A percentile compares a stretch with the other conserved stretches of the same genome.
Evolutionary conservation across 2,797 vertebrate genomes (phyloP).

Genomic region (Manis javanica): DNA sequence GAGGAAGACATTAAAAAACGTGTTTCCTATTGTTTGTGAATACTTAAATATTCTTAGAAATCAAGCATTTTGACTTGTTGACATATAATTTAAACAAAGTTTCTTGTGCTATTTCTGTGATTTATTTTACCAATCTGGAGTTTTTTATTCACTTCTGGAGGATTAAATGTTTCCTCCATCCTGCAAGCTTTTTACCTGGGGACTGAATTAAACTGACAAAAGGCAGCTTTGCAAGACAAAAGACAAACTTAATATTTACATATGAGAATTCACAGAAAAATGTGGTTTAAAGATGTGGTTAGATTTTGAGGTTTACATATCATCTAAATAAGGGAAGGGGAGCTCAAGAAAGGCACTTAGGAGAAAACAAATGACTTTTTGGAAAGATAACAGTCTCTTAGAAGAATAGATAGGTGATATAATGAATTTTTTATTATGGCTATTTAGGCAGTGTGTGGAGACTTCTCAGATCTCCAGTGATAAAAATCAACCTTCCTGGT

Average conservation of each 20-base stretch:
- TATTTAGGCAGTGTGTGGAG: neutral
- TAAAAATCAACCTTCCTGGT: neutral
- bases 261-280: neutral
- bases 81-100: neutral
- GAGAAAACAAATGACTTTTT: neutral
- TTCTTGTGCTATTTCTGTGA: neutral
- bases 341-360: neutral
- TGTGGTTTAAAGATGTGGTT: neutral
- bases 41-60: neutral
- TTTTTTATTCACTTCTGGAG: neutral
- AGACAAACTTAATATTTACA: neutral
- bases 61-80: neutral
- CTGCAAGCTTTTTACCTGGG: neutral
- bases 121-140: neutral
- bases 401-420: neutral
- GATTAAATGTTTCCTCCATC: neutral
- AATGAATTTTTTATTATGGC: neutral
- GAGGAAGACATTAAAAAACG: neutral
- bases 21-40: neutral
- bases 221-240: neutral
- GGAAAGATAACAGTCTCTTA: neutral
- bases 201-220: neutral
- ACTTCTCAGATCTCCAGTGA: neutral
- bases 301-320: neutral
- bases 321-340: neutral